These are phyloP conservation scores for Apaloderma vittatum DNA, from an alignment of 2,113 vertebrate species.

Conservation along the genomic window DNA sequence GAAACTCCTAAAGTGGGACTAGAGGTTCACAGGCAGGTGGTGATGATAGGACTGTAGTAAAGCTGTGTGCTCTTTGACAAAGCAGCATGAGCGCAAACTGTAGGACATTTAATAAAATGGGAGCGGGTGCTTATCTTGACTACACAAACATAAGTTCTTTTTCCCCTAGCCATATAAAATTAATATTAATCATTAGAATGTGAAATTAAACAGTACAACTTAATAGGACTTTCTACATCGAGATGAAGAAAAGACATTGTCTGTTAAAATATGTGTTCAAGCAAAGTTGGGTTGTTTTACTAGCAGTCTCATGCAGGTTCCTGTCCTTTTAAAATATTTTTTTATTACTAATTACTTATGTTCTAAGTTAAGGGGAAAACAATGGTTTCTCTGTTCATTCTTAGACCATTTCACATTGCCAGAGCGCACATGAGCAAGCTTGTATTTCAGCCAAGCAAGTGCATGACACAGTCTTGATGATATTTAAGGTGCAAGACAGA, in stretches of 20 bases:
- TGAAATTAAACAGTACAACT: not conserved
- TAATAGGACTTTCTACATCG: not conserved
- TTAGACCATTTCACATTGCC: not conserved
- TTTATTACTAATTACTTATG: not conserved
- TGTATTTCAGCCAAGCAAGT: not conserved
- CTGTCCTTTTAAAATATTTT: slow-evolving; percentile 25
- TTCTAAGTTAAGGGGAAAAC: not conserved
- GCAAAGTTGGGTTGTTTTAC: not conserved
- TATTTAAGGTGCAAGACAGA: not conserved
- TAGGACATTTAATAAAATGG: not conserved
- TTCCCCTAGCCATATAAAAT: not conserved
- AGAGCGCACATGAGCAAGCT: not conserved
- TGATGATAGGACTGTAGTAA: not conserved
- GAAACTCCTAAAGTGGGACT: not conserved
- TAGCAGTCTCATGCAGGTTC: not conserved
- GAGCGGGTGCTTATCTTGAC: not conserved
- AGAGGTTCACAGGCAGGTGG: not conserved
- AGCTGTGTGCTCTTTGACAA: not conserved
- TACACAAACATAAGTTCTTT: not conserved
- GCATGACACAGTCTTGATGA: not conserved
- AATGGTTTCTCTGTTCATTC: slow-evolving; percentile 8
- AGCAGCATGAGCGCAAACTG: not conserved
- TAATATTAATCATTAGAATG: not conserved
- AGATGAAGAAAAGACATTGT: not conserved
- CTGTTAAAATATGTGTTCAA: not conserved